Conservation (phyloP, 2,113 vertebrate species). For the Tor tambroides region DNA sequence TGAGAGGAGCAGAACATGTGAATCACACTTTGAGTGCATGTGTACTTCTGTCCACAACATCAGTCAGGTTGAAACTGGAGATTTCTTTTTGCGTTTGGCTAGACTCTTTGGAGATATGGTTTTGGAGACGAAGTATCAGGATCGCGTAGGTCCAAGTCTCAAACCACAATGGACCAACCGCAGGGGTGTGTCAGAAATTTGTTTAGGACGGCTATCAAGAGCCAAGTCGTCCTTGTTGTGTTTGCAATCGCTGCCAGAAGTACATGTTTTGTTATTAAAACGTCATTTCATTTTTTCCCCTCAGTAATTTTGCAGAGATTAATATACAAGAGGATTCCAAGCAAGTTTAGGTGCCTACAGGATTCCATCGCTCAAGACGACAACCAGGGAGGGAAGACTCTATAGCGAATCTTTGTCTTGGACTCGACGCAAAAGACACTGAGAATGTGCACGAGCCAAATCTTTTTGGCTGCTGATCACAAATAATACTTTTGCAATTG, state of each 20-base stretch:
- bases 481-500: conserved; percentile 66
- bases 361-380: conserved; percentile 34
- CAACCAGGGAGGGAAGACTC: conserved; percentile 60
- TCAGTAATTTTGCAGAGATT: not conserved
- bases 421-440: conserved; percentile 61
- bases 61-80: conserved; percentile 24
- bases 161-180: conserved; percentile 49
- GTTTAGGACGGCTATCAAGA: conserved; percentile 28
- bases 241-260: not conserved
- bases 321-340: conserved; percentile 10
- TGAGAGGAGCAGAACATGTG: conserved; percentile 65
- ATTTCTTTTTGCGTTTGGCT: conserved; percentile 18
- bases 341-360: conserved; percentile 40
- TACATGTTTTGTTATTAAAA: conserved; percentile 15
- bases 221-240: not conserved
- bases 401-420: conserved; percentile 59
- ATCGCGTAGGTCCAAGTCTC: conserved; percentile 24
- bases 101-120: conserved; percentile 40
- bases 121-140: conserved; percentile 28
- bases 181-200: conserved; percentile 50
- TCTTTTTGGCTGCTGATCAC: conserved; percentile 64
- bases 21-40: conserved; percentile 9
- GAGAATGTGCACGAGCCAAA: conserved; percentile 55
- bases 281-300: not conserved
- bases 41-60: not conserved